These are phyloP conservation scores for Porites lobata DNA, from an alignment of 92 coral and sea anemone species.

Conservation along the genomic window DNA sequence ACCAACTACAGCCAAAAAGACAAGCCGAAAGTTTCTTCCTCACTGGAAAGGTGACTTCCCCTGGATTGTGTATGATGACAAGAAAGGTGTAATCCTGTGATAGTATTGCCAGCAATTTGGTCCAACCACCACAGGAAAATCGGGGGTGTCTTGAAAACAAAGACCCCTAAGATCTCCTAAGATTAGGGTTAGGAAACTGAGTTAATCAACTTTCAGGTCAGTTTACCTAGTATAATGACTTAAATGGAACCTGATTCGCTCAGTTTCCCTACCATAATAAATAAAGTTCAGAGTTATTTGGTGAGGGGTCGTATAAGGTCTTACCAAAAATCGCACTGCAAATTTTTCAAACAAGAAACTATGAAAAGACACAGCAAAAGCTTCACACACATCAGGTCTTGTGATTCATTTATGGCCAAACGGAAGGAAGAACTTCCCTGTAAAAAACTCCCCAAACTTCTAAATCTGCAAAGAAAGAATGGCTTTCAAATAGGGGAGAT, in stretches of 20 bases:
- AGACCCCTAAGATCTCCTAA: too few species aligned
- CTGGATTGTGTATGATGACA: slow-evolving; percentile 42
- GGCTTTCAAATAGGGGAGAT: slow-evolving; percentile 35
- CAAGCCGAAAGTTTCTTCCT: slow-evolving; percentile 39
- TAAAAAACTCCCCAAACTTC: slow-evolving; percentile 23
- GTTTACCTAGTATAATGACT: too few species aligned
- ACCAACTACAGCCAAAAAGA: slow-evolving; percentile 36
- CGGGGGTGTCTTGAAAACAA: neutral
- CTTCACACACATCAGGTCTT: slow-evolving; percentile 27
- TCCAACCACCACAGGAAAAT: slow-evolving; percentile 17
- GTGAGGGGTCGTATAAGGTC: too few species aligned
- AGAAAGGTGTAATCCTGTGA: slow-evolving; percentile 37
- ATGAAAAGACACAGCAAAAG: slow-evolving; percentile 24
- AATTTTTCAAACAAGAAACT: slow-evolving; percentile 30
- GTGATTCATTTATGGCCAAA: slow-evolving; percentile 26
- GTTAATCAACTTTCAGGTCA: too few species aligned
- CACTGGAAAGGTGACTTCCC: slow-evolving; percentile 46
- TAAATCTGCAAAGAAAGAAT: slow-evolving; percentile 49
- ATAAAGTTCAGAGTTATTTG: too few species aligned
- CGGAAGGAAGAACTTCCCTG: slow-evolving; percentile 57
- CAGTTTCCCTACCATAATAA: too few species aligned
- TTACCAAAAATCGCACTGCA: neutral
- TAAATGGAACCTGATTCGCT: too few species aligned
- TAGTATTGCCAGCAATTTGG: slow-evolving; percentile 42
- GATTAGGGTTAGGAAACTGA: too few species aligned